phyloP scores from a whole-genome alignment of 2,797 vertebrate species.

The Hydrocynus forskahlii region DNA sequence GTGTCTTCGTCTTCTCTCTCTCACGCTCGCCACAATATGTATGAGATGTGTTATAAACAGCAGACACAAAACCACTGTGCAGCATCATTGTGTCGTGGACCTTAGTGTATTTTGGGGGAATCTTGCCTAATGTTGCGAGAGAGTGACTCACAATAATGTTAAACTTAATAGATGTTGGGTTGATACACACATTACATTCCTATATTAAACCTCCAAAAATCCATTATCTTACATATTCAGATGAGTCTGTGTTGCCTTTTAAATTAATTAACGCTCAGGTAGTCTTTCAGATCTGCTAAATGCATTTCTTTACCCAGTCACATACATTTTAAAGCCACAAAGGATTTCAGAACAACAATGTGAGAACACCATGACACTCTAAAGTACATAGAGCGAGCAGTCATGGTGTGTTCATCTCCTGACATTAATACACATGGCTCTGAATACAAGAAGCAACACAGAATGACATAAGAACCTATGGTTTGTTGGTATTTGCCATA shows the following conservation, averaged over 20 bases:
- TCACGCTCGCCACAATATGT: too few species aligned
- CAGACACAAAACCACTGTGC: not conserved
- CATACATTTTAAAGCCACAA: conserved; percentile 2
- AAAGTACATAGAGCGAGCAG: not conserved
- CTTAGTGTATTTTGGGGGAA: not conserved
- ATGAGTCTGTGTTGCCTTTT: not conserved
- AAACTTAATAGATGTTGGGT: conserved; percentile 12
- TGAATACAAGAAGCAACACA: not conserved
- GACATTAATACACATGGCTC: not conserved
- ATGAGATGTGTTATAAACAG: not conserved
- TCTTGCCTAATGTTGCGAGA: conserved; percentile 22
- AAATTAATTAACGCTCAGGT: not conserved
- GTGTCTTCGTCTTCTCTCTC: too few species aligned
- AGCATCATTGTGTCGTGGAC: not conserved
- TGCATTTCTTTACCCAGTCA: not conserved
- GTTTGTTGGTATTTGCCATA: not conserved
- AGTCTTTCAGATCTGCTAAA: not conserved
- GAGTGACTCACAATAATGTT: conserved; percentile 15
- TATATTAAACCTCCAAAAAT: not conserved
- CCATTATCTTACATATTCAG: conserved; percentile 11
- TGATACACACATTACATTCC: not conserved
- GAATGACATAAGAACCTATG: not conserved
- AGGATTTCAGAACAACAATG: not conserved
- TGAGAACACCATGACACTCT: not conserved
- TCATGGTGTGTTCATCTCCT: not conserved